A percentile compares a stretch with the other conserved stretches of the same genome.
Evolutionary conservation across 2,888 invertebrate genomes (phyloP).

Genomic region (Protonemura montana): DNA sequence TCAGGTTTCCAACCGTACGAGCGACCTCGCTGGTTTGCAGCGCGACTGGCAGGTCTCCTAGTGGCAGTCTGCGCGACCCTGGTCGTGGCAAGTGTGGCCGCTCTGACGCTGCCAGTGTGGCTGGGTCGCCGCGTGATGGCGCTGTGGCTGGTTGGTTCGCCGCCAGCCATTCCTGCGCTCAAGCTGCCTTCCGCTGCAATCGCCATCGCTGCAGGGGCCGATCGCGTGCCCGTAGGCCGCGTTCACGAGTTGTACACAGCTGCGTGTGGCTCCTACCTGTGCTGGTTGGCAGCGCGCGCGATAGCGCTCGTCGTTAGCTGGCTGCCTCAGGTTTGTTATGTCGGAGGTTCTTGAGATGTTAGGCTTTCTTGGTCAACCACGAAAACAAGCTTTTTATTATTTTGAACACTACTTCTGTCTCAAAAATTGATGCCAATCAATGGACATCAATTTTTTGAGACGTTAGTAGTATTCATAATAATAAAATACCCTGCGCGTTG

Average conservation of each 20-base stretch:
- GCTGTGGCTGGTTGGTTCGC: slow-evolving; percentile 76
- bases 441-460: too few relatives aligned
- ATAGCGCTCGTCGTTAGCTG: slow-evolving; percentile 83
- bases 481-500: too few relatives aligned
- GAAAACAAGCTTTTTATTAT: too few relatives aligned
- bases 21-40: slow-evolving; percentile 82
- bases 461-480: too few relatives aligned
- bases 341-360: too few relatives aligned
- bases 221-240: slow-evolving; percentile 58
- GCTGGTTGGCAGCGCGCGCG: slow-evolving; percentile 90
- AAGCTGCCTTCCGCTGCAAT: slow-evolving; percentile 48
- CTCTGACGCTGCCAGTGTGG: slow-evolving; percentile 89
- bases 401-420: too few relatives aligned
- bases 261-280: slow-evolving; percentile 91
- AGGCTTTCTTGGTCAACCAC: slow-evolving; percentile 64
- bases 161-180: slow-evolving; percentile 58
- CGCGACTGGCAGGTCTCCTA: slow-evolving; percentile 72
- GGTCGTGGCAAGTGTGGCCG: slow-evolving; percentile 82
- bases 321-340: slow-evolving; percentile 84
- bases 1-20: slow-evolving; percentile 90
- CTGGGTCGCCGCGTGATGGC: slow-evolving; percentile 89
- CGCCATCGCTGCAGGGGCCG: background rate
- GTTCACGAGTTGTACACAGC: slow-evolving; percentile 97
- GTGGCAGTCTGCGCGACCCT: slow-evolving; percentile 83
- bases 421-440: too few relatives aligned